These are phyloP conservation scores for Belgica antarctica DNA, from an alignment of 2,888 invertebrate genomes.

Conservation along the genomic window DNA sequence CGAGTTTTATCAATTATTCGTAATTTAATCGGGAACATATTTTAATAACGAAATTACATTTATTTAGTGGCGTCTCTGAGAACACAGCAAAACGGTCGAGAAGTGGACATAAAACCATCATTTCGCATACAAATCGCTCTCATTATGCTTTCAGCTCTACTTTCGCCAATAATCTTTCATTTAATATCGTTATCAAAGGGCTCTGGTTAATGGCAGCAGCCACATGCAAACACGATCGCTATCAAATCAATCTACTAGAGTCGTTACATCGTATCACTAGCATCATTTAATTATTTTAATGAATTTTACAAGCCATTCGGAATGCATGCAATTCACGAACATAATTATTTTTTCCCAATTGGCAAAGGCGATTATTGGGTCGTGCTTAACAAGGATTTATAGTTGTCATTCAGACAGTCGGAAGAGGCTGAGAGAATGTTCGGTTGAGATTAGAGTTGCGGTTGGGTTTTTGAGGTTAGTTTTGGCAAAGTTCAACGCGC, in stretches of 20 bases:
- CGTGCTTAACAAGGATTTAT: too few relatives aligned
- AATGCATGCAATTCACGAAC: not conserved
- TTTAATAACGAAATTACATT: not conserved
- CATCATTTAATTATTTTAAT: conserved; percentile 6
- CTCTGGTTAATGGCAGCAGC: not conserved
- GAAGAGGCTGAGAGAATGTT: too few relatives aligned
- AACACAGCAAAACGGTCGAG: not conserved
- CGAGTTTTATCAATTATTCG: not conserved
- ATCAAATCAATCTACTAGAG: conserved; percentile 2
- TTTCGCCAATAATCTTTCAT: conserved; percentile 14
- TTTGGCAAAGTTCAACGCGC: too few relatives aligned
- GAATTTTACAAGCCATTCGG: too few relatives aligned
- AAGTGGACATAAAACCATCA: too few relatives aligned
- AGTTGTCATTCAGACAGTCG: too few relatives aligned
- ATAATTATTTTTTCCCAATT: not conserved
- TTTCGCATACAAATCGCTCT: conserved; percentile 4
- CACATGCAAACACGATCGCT: not conserved
- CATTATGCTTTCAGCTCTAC: not conserved
- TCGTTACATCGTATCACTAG: not conserved
- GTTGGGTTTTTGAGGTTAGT: too few relatives aligned
- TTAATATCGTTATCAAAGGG: conserved; percentile 3
- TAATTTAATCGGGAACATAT: conserved; percentile 15
- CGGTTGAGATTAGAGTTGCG: too few relatives aligned
- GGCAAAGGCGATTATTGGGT: too few relatives aligned
- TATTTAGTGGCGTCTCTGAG: not conserved